Evolutionary conservation across 2,113 vertebrate species (phyloP), one percentile per base, ranked within the genome.

Genomic region (Syngnathus typhle): DNA sequence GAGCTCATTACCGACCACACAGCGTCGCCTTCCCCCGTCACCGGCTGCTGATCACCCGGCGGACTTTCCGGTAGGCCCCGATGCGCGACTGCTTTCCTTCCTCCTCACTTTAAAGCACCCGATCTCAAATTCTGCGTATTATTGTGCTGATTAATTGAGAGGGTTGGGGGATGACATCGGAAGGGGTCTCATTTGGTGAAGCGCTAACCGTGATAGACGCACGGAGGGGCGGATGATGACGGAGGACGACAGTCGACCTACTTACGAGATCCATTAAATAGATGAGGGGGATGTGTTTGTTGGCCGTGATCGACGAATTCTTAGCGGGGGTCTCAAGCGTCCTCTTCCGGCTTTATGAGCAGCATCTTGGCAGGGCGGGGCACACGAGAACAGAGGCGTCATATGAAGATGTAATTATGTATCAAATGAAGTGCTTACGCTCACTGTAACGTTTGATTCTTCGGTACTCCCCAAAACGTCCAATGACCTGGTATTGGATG

Each of bases 201-300:
- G 72, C 75, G 54, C 69, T 68, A 72, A 77, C 65, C 70, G 38
- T 16, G 51, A 70, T 2, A 19, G 23, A 32, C 51, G 32, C 44
- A 19, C 47, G 27, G 72, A 54, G 18, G 70, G 78, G 69, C 72
- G 78, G 85, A 84, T 82, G 85, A 76, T 72, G 76, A 54, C 72
- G 82, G 71, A 71, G 70, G 71, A 82, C 60, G 46, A 27, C 5
- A 41, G 71, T 27, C 56, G 80, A 81, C 81, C 78, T 72, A 84
- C 78, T 81, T 72, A 67, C 11, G 12, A 27, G 69, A 85, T 62
- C 85, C 83, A 82, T 83, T 80, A 81, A 55, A 69, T 51, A 27
- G 80, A 88, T 77, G 82, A 74, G 58, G 71, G 65, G 59, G 73
- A 58, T 9, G 64, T n/a, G 46, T 16, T 21, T 4, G 58, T 54